These are phyloP conservation scores for Pycnomerus fuliginosus DNA, from an alignment of 2,888 invertebrate genomes.

Conservation along the genomic window DNA sequence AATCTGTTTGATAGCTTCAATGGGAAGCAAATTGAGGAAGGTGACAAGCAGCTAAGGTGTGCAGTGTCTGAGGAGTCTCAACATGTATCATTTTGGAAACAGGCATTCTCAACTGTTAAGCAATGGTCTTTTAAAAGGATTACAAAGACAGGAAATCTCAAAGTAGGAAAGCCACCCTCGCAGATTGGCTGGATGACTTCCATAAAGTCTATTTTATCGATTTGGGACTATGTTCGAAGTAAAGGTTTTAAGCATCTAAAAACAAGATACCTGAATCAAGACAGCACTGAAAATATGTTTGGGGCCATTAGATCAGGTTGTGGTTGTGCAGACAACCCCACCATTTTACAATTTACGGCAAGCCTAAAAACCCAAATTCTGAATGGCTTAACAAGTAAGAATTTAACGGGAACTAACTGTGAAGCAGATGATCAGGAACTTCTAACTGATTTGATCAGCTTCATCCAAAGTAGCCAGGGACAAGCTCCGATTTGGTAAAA, in stretches of 20 bases:
- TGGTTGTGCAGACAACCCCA: constrained; percentile 27
- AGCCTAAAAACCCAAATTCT: constrained; percentile 26
- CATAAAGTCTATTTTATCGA: constrained; percentile 10
- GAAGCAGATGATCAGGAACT: constrained; percentile 15
- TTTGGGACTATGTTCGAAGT: constrained; percentile 11
- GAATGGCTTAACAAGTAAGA: constrained; percentile 17
- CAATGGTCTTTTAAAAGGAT: constrained; percentile 14
- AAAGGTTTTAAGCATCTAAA: constrained; percentile 9
- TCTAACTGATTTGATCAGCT: constrained; percentile 8
- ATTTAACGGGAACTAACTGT: constrained; percentile 15
- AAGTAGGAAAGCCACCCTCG: constrained; percentile 15
- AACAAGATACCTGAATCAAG: constrained; percentile 26
- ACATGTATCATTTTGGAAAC: constrained; percentile 14
- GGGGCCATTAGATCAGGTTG: constrained; percentile 23
- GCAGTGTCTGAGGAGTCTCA: constrained; percentile 4
- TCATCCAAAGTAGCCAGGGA: too few relatives aligned
- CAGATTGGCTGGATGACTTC: constrained; percentile 21
- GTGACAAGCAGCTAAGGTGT: constrained; percentile 17
- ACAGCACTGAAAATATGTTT: constrained; percentile 28
- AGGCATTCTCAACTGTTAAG: constrained; percentile 10
- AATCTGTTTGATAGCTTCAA: constrained; percentile 23
- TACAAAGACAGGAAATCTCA: constrained; percentile 13
- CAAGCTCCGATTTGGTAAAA: too few relatives aligned
- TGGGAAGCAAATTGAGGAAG: constrained; percentile 9
- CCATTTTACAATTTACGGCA: constrained; percentile 22